Percentiles rank a stretch among this genome's conserved stretches.
These are phyloP conservation scores for Patella depressa DNA, from an alignment of 2,888 invertebrate genomes.

Conservation along the genomic window DNA sequence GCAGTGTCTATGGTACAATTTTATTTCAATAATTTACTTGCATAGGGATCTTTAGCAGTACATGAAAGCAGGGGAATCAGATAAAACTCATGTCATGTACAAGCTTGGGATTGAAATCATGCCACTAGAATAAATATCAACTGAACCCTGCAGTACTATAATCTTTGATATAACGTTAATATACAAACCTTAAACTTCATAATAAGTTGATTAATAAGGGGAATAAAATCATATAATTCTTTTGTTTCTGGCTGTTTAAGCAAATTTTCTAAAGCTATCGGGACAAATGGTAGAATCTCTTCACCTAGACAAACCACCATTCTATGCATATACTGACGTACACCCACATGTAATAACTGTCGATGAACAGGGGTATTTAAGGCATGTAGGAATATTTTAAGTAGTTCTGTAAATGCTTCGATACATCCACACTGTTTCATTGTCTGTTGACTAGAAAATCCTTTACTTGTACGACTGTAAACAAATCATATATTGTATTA, in stretches of 20 bases:
- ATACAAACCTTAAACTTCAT: slow-evolving; percentile 74
- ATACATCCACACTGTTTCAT: slow-evolving; percentile 74
- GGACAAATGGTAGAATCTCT: slow-evolving; percentile 75
- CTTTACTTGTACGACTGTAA: slow-evolving; percentile 75
- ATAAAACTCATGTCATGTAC: no score
- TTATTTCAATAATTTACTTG: no score
- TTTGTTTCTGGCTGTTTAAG: slow-evolving; percentile 70
- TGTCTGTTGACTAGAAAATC: slow-evolving; percentile 74
- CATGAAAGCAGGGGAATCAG: no score
- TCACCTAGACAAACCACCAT: slow-evolving; percentile 76
- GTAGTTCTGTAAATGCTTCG: slow-evolving; percentile 73
- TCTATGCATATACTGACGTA: slow-evolving; percentile 75
- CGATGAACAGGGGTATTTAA: slow-evolving; percentile 69
- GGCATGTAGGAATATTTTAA: slow-evolving; percentile 73
- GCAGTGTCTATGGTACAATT: no score
- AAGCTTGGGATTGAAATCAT: no score
- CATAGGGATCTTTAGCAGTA: no score
- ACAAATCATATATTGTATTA: not conserved
- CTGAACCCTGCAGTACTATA: no score
- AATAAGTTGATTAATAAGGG: slow-evolving; percentile 76
- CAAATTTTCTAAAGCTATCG: slow-evolving; percentile 73
- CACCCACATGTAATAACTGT: slow-evolving; percentile 69
- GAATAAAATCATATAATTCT: slow-evolving; percentile 74
- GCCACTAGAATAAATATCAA: no score
- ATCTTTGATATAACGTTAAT: no score